These are phyloP conservation scores for Pseudomyrmex cubaensis DNA, from an alignment of 1,140 invertebrate genomes.

Conservation along the genomic window DNA sequence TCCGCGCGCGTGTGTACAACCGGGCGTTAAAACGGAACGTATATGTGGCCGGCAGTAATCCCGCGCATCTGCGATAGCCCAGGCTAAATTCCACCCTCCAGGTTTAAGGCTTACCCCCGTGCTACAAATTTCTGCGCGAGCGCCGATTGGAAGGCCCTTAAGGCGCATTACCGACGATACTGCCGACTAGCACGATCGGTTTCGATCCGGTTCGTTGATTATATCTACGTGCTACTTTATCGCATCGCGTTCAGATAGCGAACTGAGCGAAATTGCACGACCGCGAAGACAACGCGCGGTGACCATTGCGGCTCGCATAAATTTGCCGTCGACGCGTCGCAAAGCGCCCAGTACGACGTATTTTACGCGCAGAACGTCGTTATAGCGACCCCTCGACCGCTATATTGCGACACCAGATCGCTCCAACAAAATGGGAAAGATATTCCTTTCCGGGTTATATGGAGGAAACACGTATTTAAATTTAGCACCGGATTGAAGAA, in stretches of 20 bases:
- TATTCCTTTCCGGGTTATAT: neutral
- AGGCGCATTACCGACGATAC: conserved; percentile 65
- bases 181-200: conserved; percentile 64
- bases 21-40: conserved; percentile 52
- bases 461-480: neutral
- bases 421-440: conserved; percentile 3
- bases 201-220: conserved; percentile 40
- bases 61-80: conserved; percentile 64
- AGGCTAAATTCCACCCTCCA: conserved; percentile 46
- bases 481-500: conserved; percentile 7
- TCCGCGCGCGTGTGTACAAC: neutral
- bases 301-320: neutral
- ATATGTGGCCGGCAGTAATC: conserved; percentile 58
- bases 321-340: conserved; percentile 7
- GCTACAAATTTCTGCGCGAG: conserved; percentile 65
- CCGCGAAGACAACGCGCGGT: conserved; percentile 21
- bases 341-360: neutral
- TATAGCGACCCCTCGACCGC: neutral
- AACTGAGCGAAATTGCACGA: conserved; percentile 27
- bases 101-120: conserved; percentile 60
- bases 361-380: neutral
- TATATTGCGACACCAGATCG: neutral
- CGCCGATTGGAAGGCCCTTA: conserved; percentile 61
- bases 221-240: conserved; percentile 35
- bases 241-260: conserved; percentile 13